Evolutionary conservation across 2,113 vertebrate genomes (phyloP), one percentile per base, ranked within the genome.

Genomic region (Pogonocichla stellata): DNA sequence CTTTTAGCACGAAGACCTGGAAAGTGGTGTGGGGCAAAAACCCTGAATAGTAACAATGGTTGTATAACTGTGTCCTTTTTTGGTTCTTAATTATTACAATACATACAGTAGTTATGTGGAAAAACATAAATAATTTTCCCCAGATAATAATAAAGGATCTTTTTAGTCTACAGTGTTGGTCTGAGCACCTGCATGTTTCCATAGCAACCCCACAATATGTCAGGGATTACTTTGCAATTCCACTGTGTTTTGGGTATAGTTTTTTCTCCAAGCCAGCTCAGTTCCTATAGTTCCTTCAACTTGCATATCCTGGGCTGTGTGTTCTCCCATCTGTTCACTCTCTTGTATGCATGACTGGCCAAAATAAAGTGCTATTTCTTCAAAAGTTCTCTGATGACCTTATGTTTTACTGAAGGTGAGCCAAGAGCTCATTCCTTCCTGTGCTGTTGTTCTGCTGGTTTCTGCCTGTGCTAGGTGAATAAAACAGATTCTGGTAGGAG

Each of bases 131-230:
- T 64, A 0, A 34, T 88, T 95, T 65, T 43, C 0, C 16, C 34
- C 45, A 72, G 28, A 43, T 70, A 79, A 92, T 61, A 72, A 72
- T 33, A 90, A 72, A 61, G 47, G 0, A 73, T 85, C 23, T 60
- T 92, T 91, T 86, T 88, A 85, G 50, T 88, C 54, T 50, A 43
- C 34, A 61, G 5, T 77, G 57, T 58, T 6, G 5, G 42, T 53
- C 62, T 80, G 50, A 91, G 70, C 54, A 85, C 62, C 85, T 94
- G 78, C 61, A 33, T 36, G 70, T 91, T 82, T 91, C 92, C 84
- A 92, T 70, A 91, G 90, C 74, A 85, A 90, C 79, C 90, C 58
- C 71, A 82, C 58, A 80, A 22, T 31, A 88, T 50, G 90, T 77
- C 14, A 77, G 54, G 61, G 70, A 87, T 91, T 74, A 53, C 57